A percentile compares a stretch with the other conserved stretches of the same genome.
phyloP scores from a whole-genome alignment of 2,888 invertebrate species.

The Axea sp. region DNA sequence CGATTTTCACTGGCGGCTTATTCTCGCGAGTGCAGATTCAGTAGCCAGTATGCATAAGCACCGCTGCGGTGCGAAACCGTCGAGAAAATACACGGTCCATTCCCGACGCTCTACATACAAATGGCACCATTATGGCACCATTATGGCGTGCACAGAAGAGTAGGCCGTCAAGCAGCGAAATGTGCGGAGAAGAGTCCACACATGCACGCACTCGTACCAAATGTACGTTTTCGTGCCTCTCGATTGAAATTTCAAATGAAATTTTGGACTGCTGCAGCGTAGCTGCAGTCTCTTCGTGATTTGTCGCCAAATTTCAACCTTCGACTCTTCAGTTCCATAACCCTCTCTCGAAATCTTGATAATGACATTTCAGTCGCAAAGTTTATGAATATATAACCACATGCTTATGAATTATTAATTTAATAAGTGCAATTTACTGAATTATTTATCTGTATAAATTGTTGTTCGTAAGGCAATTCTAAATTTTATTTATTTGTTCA shows the following conservation, averaged over 20 bases:
- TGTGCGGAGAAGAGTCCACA: conserved; percentile 42
- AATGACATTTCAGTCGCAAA: conserved; percentile 38
- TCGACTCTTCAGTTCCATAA: conserved; percentile 47
- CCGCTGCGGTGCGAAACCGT: conserved; percentile 31
- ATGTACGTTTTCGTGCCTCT: conserved; percentile 9
- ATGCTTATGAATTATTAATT: conserved; percentile 51
- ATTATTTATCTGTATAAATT: conserved; percentile 33
- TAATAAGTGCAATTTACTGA: conserved; percentile 15
- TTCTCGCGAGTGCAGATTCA: conserved; percentile 46
- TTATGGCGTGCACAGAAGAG: conserved; percentile 51
- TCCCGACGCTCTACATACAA: conserved; percentile 63
- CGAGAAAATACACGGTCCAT: conserved; percentile 49
- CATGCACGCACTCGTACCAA: conserved; percentile 31
- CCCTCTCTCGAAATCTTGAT: conserved; percentile 29
- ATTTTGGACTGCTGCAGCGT: conserved; percentile 50
- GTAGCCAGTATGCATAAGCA: conserved; percentile 45
- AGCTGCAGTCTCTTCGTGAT: conserved; percentile 28
- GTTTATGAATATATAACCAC: conserved; percentile 46
- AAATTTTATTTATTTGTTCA: no score
- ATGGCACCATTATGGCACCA: conserved; percentile 58
- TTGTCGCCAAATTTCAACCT: conserved; percentile 31
- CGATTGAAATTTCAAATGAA: conserved; percentile 60
- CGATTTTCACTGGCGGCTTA: conserved; percentile 47
- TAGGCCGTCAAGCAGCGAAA: conserved; percentile 60
- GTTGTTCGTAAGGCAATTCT: no score